These are phyloP conservation scores for Orthosia gracilis DNA, from an alignment of 2,888 invertebrate species.

Conservation along the genomic window DNA sequence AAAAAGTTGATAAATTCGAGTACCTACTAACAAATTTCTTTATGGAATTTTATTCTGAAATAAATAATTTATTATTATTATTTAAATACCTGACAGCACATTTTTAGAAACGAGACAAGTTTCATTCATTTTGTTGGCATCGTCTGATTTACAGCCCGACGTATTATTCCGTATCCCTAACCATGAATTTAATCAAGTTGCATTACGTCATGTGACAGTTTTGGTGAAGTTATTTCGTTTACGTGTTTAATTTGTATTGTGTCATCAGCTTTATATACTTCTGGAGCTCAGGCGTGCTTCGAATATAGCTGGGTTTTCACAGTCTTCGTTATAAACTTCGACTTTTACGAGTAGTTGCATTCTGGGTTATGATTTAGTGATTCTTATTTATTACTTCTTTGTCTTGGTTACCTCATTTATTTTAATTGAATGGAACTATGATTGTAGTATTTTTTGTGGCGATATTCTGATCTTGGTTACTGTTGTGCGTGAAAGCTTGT, in stretches of 20 bases:
- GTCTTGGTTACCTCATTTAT: constrained; percentile 7
- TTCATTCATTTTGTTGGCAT: neutral
- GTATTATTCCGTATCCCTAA: neutral
- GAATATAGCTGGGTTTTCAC: constrained; percentile 16
- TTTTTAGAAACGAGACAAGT: neutral
- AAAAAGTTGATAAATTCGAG: too few relatives aligned
- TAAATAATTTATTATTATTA: neutral
- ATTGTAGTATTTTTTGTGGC: neutral
- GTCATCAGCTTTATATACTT: constrained; percentile 22
- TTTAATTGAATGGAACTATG: constrained; percentile 11
- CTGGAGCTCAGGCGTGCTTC: constrained; percentile 18
- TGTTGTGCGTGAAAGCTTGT: neutral
- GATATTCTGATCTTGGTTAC: neutral
- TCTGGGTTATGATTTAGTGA: neutral
- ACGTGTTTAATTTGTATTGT: constrained; percentile 41
- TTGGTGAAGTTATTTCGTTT: constrained; percentile 38
- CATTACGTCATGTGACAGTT: constrained; percentile 25
- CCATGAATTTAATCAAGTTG: constrained; percentile 34
- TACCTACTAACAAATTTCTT: too few relatives aligned
- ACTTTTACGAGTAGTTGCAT: constrained; percentile 2
- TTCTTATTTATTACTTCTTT: constrained; percentile 23
- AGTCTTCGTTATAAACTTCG: constrained; percentile 25
- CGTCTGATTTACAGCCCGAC: neutral
- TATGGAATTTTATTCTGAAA: neutral
- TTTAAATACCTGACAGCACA: neutral